Percentiles rank a stretch among this genome's conserved stretches.
These are phyloP conservation scores for Himalopsyche tibetana DNA, from an alignment of 2,888 invertebrate genomes.

Conservation along the genomic window DNA sequence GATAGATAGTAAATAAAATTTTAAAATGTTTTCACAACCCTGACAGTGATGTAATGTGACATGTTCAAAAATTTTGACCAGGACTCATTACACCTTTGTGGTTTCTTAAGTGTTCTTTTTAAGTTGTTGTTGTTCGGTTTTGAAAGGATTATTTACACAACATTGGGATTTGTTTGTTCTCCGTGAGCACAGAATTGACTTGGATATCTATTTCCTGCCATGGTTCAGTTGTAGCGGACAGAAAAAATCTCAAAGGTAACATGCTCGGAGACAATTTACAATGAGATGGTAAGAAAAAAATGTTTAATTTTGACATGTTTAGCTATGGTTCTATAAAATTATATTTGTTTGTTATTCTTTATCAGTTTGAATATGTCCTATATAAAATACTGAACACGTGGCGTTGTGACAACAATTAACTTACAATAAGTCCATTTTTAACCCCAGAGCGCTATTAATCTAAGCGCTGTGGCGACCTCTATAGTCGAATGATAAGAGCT, in stretches of 20 bases:
- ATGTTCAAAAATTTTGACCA: slow-evolving; percentile 54
- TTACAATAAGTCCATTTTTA: no score
- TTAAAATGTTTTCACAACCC: background rate
- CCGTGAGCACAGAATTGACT: slow-evolving; percentile 5
- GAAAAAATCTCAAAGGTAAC: slow-evolving; percentile 4
- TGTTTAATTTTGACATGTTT: no score
- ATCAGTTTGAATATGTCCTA: no score
- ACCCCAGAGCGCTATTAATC: no score
- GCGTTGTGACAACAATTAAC: no score
- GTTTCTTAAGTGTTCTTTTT: slow-evolving; percentile 35
- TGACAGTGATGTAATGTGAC: slow-evolving; percentile 60
- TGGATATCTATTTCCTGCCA: slow-evolving; percentile 34
- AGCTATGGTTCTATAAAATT: no score
- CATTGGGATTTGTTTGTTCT: slow-evolving; percentile 34
- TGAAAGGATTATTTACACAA: slow-evolving; percentile 34
- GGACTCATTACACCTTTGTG: slow-evolving; percentile 55
- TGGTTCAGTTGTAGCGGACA: background rate
- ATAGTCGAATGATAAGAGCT: no score
- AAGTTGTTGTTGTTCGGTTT: slow-evolving; percentile 11
- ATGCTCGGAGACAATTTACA: background rate
- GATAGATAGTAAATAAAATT: no score
- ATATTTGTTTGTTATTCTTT: no score
- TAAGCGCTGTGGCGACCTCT: no score
- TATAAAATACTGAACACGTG: no score
- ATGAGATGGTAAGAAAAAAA: no score